phyloP scores from a whole-genome alignment of 1,140 invertebrate genomes.

The Propsilocerus akamusi region DNA sequence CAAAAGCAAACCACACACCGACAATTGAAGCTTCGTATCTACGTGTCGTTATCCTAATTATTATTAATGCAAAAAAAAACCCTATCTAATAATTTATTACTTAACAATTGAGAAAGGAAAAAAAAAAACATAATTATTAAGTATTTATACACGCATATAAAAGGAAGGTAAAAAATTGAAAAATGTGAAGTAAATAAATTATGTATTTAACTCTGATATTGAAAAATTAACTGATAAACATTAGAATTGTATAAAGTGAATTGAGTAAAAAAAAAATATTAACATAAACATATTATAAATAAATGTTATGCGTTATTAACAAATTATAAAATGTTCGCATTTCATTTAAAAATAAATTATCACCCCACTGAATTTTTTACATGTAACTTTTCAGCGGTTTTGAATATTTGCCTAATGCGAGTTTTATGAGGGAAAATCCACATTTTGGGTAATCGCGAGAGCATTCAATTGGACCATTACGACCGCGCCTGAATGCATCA shows the following conservation, averaged over 20 bases:
- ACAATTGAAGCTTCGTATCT: no score
- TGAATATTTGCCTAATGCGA: conserved; percentile 41
- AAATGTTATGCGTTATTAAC: conserved; percentile 4
- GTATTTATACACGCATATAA: not conserved
- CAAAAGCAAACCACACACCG: no score
- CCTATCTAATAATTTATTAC: no score
- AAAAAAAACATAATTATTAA: not conserved
- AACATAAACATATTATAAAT: conserved; percentile 3
- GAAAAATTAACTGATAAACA: no score
- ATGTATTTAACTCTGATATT: no score
- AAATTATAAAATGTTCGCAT: not conserved
- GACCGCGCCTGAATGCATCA: conserved; percentile 33
- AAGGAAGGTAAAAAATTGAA: no score
- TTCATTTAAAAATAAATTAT: not conserved
- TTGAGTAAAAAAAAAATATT: not conserved
- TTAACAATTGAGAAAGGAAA: not conserved
- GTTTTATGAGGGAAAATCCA: conserved; percentile 42
- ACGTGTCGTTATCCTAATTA: no score
- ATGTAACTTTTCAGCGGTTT: not conserved
- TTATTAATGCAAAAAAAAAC: no score
- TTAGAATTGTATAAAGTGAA: not conserved
- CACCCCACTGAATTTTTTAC: not conserved
- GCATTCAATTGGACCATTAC: conserved; percentile 29
- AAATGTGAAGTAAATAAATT: no score
- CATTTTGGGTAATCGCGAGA: conserved; percentile 31